Percentiles rank a stretch among this genome's conserved stretches.
Conservation (phyloP, 2,113 vertebrate genomes). For the Trematomus loennbergii region DNA sequence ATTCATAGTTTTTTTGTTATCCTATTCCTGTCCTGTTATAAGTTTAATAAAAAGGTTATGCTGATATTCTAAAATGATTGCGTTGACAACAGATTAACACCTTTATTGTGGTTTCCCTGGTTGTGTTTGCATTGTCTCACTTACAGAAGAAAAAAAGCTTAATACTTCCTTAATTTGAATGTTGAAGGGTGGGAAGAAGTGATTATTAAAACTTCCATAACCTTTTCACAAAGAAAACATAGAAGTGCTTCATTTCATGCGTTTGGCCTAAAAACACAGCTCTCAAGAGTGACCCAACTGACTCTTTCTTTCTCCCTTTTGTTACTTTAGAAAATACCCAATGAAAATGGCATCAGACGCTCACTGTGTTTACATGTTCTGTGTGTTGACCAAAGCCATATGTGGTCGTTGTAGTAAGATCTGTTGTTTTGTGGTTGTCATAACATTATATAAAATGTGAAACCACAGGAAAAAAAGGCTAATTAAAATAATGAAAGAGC, state of each 20-base stretch:
- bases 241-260: constrained; percentile 1
- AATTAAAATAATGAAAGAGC: not conserved
- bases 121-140: not conserved
- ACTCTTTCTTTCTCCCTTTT: not conserved
- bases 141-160: no score
- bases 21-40: no score
- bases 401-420: not conserved
- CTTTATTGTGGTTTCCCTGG: not conserved
- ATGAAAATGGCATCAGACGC: not conserved
- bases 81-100: not conserved
- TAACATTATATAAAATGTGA: not conserved
- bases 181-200: constrained; percentile 10
- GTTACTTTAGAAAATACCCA: not conserved
- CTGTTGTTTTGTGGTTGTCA: not conserved
- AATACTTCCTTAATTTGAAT: not conserved
- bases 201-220: no score
- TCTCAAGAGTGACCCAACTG: not conserved
- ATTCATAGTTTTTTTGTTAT: not conserved
- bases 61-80: not conserved
- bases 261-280: constrained; percentile 33
- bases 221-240: no score
- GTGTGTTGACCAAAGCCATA: not conserved
- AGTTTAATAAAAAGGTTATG: not conserved
- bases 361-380: not conserved
- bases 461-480: not conserved